A percentile compares a stretch with the other conserved stretches of the same genome.
Conservation (phyloP, 2,113 vertebrate species). For the Chlamydotis undulata region DNA sequence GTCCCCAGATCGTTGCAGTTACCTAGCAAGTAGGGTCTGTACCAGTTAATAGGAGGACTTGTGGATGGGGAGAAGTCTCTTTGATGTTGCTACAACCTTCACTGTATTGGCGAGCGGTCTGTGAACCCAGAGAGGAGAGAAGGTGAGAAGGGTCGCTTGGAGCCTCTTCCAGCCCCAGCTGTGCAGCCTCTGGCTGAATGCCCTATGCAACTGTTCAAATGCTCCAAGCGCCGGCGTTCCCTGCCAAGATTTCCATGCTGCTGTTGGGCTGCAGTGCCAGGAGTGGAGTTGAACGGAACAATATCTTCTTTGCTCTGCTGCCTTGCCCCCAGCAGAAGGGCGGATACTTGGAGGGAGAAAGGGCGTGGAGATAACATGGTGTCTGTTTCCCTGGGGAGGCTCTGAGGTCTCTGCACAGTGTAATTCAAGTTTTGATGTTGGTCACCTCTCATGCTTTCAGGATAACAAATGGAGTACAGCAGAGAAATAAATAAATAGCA, state of each 20-base stretch:
- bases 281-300: constrained; percentile 5
- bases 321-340: background rate
- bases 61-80: background rate
- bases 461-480: background rate
- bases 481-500: background rate
- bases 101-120: fast-evolving
- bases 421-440: background rate
- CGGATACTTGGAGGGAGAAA: background rate
- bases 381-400: background rate
- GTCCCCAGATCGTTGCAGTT: background rate
- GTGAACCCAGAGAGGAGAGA: background rate
- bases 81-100: background rate
- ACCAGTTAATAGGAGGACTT: background rate
- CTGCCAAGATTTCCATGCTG: constrained; percentile 1
- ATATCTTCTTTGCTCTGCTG: background rate
- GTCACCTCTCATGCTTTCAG: background rate
- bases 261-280: background rate
- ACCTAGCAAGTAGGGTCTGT: background rate
- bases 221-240: background rate
- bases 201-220: background rate
- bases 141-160: background rate
- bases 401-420: background rate
- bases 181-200: background rate
- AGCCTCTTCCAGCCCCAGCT: constrained; percentile 29
- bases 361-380: background rate